Percentiles rank a stretch among this genome's conserved stretches.
Evolutionary conservation across 2,113 vertebrate genomes (phyloP).

Genomic region (Petroica traversi): DNA sequence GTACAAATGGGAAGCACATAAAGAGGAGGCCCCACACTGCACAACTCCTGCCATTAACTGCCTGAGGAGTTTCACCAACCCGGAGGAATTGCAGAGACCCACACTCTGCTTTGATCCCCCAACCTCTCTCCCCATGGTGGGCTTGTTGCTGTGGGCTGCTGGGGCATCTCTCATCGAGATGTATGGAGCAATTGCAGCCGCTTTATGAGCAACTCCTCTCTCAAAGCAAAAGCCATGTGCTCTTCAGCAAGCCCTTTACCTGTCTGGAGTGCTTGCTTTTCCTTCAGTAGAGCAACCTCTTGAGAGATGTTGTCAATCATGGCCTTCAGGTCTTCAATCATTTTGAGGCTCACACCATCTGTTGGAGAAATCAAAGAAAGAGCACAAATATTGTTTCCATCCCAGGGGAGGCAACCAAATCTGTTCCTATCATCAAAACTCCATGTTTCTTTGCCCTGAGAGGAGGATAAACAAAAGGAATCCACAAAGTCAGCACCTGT

Average conservation of each 20-base stretch:
- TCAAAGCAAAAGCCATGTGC: neutral
- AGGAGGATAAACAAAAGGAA: neutral
- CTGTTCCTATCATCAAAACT: neutral
- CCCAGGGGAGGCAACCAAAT: neutral
- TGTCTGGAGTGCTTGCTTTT: constrained; percentile 90
- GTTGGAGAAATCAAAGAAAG: neutral
- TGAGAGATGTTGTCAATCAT: constrained; percentile 81
- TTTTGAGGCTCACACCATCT: constrained; percentile 74
- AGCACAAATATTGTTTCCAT: neutral
- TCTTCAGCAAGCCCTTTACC: constrained; percentile 63
- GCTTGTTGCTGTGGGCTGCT: accelerated
- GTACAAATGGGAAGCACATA: neutral
- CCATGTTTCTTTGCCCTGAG: neutral
- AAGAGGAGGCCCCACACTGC: neutral
- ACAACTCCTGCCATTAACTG: neutral
- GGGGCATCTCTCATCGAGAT: neutral
- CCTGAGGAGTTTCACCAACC: neutral
- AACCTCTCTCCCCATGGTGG: neutral
- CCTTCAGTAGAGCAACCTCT: constrained; percentile 88
- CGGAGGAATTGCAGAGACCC: neutral
- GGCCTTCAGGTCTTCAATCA: constrained; percentile 83
- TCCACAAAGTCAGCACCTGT: neutral
- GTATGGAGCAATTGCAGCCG: accelerated
- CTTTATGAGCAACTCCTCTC: neutral
- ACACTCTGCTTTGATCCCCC: neutral